Conservation (phyloP, 2,888 invertebrate species). For the Sisyra nigra region DNA sequence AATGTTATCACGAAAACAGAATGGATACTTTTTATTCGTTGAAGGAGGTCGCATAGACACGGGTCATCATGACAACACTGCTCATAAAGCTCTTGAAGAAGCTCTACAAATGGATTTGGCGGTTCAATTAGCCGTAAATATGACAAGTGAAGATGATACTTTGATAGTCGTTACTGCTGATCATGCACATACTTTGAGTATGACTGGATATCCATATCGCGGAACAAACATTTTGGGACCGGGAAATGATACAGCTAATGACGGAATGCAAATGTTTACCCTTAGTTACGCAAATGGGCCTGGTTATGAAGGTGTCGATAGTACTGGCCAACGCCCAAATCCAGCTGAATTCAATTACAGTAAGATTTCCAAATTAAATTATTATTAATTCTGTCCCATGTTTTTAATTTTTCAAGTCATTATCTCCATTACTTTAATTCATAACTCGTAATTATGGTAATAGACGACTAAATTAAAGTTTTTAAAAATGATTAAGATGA, state of each 20-base stretch:
- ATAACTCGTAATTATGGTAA: too few relatives aligned
- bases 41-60: slow-evolving; percentile 64
- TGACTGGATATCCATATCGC: slow-evolving; percentile 57
- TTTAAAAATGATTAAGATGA: too few relatives aligned
- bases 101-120: slow-evolving; percentile 57
- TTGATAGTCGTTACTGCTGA: slow-evolving; percentile 65
- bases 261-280: slow-evolving; percentile 44
- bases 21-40: slow-evolving; percentile 66
- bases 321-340: slow-evolving; percentile 35
- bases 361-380: too few relatives aligned
- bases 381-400: too few relatives aligned
- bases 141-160: slow-evolving; percentile 50
- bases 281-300: slow-evolving; percentile 64
- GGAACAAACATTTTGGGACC: slow-evolving; percentile 39
- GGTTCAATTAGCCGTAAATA: slow-evolving; percentile 36
- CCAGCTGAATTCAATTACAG: slow-evolving; percentile 29
- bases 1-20: slow-evolving; percentile 40
- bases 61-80: slow-evolving; percentile 54
- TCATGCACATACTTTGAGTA: slow-evolving; percentile 62
- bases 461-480: too few relatives aligned
- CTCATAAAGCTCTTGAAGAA: slow-evolving; percentile 57
- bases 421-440: too few relatives aligned
- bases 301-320: slow-evolving; percentile 31
- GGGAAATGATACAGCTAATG: slow-evolving; percentile 33
- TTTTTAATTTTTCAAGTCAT: too few relatives aligned